Evolutionary conservation across 2,888 invertebrate species (phyloP), one percentile per base, ranked within the genome.

Genomic region (Nomada flava): DNA sequence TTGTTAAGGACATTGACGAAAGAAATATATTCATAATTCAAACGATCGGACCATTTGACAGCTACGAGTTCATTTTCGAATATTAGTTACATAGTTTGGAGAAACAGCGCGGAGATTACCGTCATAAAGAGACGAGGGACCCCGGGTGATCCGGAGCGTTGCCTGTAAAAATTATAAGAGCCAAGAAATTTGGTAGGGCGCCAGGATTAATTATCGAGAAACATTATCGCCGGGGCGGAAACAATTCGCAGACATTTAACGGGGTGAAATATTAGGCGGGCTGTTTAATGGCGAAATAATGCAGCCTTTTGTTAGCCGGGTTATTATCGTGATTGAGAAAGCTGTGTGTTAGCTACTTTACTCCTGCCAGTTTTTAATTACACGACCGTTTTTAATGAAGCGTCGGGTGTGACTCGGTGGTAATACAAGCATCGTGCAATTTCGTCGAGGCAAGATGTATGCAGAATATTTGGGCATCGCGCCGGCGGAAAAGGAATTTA

Each of bases 301-400:
- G 74, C 83, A 68, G 68, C 70, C 83, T 75, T 83, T 83, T 83
- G 83, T 83, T 78, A 29, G 44, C 59, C 50, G 55, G 67, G 68
- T 83, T 78, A 75, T 82, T 83, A 83, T 83, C 73, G n/a, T 75
- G 78, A 83, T 83, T 60, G 83, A 78, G 83, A 71, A 70, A 81
- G 76, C 70, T 70, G 72, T 68, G 64, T 73, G 77, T 83, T 82
- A 82, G 77, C 69, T 82, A 76, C 71, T 76, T 82, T 82, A 57
- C 62, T 59, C 36, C 13, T n/a, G 70, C 36, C 53, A 44, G 50
- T 65, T 76, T 82, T 83, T 83, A 83, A 83, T 83, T 82, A 70
- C 59, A 70, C 62, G 50, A 50, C 47, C 36, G 47, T 47, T 47
- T 47, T 47, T 74, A 83, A 83, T 53, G 73, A 83, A 82, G 73